Evolutionary conservation across 1,140 invertebrate genomes (phyloP), one percentile per base, ranked within the genome.

Genomic region (Drosophila tsacasi): DNA sequence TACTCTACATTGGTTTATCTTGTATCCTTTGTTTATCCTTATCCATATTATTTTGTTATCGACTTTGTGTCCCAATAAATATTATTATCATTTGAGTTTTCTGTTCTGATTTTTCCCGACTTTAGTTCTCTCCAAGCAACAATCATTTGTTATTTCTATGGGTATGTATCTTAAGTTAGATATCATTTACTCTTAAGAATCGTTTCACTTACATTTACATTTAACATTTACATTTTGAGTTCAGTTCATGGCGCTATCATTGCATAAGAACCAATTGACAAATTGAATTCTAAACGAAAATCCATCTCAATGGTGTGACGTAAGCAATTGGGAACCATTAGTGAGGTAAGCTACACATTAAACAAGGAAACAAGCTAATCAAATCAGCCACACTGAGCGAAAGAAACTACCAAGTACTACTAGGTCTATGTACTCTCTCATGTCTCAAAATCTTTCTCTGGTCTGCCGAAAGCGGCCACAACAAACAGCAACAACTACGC

Each of bases 251-350:
- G 85, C 79, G 81, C 85, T 90, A 90, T 91, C 79, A 89, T 79
- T 76, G 85, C 86, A 91, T 91, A 79, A 81, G 69, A 80, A 77
- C 55, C 57, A 75, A 60, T 67, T 54, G 54, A 77, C 21, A 60
- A 63, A 81, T 65, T 69, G 52, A 78, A 83, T 75, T 82, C 67
- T 73, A 83, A 83, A 71, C 66, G 79, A 91, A 85, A 91, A 86
- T 86, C 81, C 81, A 92, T 89, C 81, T 90, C 61, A 92, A 93
- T 93, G 92, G 92, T 93, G 92, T 93, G 92, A 91, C 73, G 92
- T 79, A 93, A 93, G 92, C 92, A 93, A 93, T 93, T 93, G 85
- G 92, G 92, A 93, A 93, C 92, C 92, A 93, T 93, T 93, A 93
- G 92, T 92, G 71, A 93, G 92, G 92, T 93, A 92, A 93, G 92